phyloP scores from a whole-genome alignment of 2,113 vertebrate genomes.

The Lamprotornis superbus region DNA sequence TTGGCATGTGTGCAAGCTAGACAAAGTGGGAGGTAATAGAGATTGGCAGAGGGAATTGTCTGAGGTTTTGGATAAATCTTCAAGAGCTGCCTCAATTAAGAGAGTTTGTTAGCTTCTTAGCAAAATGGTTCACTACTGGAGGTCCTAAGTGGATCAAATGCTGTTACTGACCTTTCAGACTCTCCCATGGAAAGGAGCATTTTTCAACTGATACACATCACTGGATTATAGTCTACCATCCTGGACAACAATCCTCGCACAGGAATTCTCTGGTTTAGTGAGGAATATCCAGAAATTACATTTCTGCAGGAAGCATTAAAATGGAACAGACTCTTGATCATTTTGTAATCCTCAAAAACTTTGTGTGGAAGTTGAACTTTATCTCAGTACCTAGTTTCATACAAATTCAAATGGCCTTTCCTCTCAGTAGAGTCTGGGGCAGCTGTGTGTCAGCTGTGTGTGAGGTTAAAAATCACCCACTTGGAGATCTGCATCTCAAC shows the following conservation, averaged over 20 bases:
- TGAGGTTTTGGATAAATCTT: slow-evolving; percentile 8
- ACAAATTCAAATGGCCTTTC: not conserved
- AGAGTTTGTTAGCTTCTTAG: not conserved
- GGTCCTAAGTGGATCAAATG: not conserved
- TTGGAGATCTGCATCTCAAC: not conserved
- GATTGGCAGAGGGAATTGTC: not conserved
- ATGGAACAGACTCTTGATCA: not conserved
- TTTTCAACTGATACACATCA: not conserved
- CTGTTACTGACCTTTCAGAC: not conserved
- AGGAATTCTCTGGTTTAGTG: not conserved
- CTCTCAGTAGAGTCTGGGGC: not conserved
- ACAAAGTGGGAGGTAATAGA: not conserved
- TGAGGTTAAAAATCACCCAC: not conserved
- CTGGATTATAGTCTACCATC: not conserved
- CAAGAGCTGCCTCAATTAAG: not conserved
- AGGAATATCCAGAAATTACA: not conserved
- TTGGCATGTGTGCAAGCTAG: not conserved
- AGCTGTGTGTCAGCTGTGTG: not conserved
- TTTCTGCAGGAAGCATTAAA: not conserved
- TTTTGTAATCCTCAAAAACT: not conserved
- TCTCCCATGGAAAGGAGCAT: not conserved
- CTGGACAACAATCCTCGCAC: not conserved
- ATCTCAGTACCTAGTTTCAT: not conserved
- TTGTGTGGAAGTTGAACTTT: not conserved
- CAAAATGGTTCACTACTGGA: not conserved